Conservation (phyloP, 2,797 vertebrate genomes). For the Fratercula arctica region DNA sequence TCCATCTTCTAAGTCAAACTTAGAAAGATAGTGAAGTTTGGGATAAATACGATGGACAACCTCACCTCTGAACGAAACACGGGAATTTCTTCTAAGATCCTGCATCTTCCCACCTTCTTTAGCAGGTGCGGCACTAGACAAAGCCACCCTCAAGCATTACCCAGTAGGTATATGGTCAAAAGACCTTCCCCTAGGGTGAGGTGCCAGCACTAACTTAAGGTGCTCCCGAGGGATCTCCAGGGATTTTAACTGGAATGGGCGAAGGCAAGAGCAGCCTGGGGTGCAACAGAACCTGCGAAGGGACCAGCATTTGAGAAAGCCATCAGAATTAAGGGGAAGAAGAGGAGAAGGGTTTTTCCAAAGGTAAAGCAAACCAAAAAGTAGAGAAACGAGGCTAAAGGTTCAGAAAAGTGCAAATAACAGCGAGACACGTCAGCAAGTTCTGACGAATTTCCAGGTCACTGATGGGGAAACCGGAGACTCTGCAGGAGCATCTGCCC, state of each 20-base stretch:
- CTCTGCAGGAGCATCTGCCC: rapidly evolving
- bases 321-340: neutral
- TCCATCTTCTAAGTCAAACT: neutral
- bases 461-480: rapidly evolving
- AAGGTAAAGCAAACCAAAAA: neutral
- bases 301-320: neutral
- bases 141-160: neutral
- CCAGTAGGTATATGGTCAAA: neutral
- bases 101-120: neutral
- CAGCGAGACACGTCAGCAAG: neutral
- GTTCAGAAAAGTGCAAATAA: neutral
- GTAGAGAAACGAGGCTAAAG: neutral
- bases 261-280: neutral
- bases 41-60: neutral
- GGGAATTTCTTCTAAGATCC: neutral
- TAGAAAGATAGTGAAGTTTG: neutral
- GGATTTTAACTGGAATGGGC: neutral
- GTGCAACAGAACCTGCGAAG: neutral
- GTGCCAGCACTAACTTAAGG: neutral
- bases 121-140: neutral
- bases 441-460: neutral
- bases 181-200: neutral
- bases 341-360: neutral
- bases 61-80: neutral
- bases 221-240: neutral